A percentile compares a stretch with the other conserved stretches of the same genome.
phyloP scores from a whole-genome alignment of 2,113 vertebrate genomes.

The Epinephelus fuscoguttatus region DNA sequence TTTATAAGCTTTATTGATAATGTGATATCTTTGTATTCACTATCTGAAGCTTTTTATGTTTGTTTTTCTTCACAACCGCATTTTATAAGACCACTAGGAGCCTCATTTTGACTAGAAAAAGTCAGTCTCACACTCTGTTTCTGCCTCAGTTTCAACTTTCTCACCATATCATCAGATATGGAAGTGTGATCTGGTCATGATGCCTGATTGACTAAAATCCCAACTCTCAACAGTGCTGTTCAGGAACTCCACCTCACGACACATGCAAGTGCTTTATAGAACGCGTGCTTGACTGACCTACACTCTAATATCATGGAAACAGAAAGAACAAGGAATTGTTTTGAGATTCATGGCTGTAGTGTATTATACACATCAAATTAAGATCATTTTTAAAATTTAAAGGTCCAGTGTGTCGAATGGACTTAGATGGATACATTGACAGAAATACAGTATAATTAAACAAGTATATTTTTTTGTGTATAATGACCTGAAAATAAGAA shows the following conservation, averaged over 20 bases:
- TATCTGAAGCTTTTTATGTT: slow-evolving; percentile 67
- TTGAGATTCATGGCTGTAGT: not conserved
- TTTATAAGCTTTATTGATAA: slow-evolving; percentile 84
- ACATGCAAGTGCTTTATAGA: not conserved
- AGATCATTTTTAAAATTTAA: too few relatives aligned
- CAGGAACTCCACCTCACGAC: not conserved
- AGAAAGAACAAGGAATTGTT: not conserved
- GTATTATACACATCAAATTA: not conserved
- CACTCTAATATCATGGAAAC: not conserved
- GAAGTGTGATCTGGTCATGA: slow-evolving; percentile 12
- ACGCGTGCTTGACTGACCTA: not conserved
- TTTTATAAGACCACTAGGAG: slow-evolving; percentile 67
- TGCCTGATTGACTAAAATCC: slow-evolving; percentile 28
- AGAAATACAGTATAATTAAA: too few relatives aligned
- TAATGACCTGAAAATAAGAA: too few relatives aligned
- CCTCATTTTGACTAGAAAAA: slow-evolving; percentile 54
- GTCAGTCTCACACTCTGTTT: slow-evolving; percentile 1
- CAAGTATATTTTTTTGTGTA: too few relatives aligned
- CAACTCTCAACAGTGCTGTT: slow-evolving; percentile 43
- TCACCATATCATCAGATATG: not conserved
- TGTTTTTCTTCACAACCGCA: slow-evolving; percentile 66
- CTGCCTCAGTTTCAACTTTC: slow-evolving; percentile 5
- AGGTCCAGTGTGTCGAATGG: too few relatives aligned
- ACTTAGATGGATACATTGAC: too few relatives aligned
- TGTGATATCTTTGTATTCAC: slow-evolving; percentile 80